Base-by-base conservation (phyloP, 2,888 invertebrate species). In the Seira musarum region DNA sequence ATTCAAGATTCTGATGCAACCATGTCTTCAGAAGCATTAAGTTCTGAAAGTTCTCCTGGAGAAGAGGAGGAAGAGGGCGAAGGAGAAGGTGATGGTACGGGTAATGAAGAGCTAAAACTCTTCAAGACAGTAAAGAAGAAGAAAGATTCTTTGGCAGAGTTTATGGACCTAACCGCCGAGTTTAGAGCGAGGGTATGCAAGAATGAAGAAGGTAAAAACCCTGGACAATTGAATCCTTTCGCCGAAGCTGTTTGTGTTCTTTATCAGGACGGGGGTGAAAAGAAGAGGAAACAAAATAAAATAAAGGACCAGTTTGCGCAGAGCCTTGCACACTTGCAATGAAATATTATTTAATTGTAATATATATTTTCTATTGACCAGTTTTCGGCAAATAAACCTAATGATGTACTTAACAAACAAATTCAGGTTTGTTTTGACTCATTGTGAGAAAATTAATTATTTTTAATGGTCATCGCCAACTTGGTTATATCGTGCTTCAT, bases 121-220 rank as follows among this genome's bases (percentile, higher is more conserved):
- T 74, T 74, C 17, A 74, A 74, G 15, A 74, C 57, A n/a, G 74
- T 30, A 2, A 30, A 19, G 13, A 74, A 35, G 67, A 74, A 74
- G 24, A 74, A 74, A 24, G 74, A 74, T 22, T 49, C 53, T 15
- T 19, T 74, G 24, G 74, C 74, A 22, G 74, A 74, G 57, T 60
- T 74, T 35, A 74, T 74, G 74, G 74, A 74, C 21, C 25, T 74
- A 17, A 66, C 74, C 5, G 57, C 66, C 1, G 74, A 74, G 25
- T 74, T 67, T 22, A 66, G 66, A n/a, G 66, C 66, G 21, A 53
- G 53, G 15, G 40, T 74, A 6, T 74, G 74, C 21, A 19, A 60
- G 40, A 25, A 24, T 5, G 63, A 63, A n/a, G 63, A 19, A 10
- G 22, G 19, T 10, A 2, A 60, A 60, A 19, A 6, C 5, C 67